These are phyloP conservation scores for Ernsta delagoae DNA, from an alignment of 2,888 invertebrate genomes.

Conservation along the genomic window DNA sequence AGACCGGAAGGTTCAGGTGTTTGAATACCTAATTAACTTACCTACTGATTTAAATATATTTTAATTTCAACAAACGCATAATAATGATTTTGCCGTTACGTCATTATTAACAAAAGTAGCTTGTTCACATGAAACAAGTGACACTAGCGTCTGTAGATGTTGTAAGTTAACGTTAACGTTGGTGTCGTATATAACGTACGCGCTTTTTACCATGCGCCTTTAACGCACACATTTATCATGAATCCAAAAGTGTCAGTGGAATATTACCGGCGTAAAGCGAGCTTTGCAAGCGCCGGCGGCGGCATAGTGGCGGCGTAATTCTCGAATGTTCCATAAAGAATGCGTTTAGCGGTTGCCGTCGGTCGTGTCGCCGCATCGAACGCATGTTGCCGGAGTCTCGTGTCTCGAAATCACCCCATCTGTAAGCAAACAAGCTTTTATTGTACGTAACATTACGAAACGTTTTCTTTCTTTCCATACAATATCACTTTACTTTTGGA, in stretches of 20 bases:
- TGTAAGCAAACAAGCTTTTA: too few relatives aligned
- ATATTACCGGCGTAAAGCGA: constrained; percentile 61
- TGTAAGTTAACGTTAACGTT: not conserved
- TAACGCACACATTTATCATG: constrained; percentile 47
- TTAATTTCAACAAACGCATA: not conserved
- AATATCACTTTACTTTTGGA: too few relatives aligned
- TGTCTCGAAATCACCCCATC: too few relatives aligned
- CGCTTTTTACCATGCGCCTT: constrained; percentile 39
- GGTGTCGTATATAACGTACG: constrained; percentile 41
- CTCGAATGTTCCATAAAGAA: constrained; percentile 60
- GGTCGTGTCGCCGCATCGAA: too few relatives aligned
- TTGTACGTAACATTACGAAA: too few relatives aligned
- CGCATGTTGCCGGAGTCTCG: too few relatives aligned
- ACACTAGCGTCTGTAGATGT: not conserved
- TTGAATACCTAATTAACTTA: not conserved
- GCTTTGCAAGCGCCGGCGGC: constrained; percentile 46
- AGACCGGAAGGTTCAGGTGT: not conserved
- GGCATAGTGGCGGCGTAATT: constrained; percentile 46
- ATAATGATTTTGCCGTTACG: constrained; percentile 26
- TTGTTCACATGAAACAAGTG: not conserved
- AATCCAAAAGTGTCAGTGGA: constrained; percentile 70
- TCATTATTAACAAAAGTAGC: constrained; percentile 14
- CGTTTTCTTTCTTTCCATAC: too few relatives aligned
- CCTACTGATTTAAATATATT: constrained; percentile 3
- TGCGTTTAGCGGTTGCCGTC: constrained; percentile 26